These are phyloP conservation scores for Goniozus legneri DNA, from an alignment of 1,140 invertebrate species.

Conservation along the genomic window DNA sequence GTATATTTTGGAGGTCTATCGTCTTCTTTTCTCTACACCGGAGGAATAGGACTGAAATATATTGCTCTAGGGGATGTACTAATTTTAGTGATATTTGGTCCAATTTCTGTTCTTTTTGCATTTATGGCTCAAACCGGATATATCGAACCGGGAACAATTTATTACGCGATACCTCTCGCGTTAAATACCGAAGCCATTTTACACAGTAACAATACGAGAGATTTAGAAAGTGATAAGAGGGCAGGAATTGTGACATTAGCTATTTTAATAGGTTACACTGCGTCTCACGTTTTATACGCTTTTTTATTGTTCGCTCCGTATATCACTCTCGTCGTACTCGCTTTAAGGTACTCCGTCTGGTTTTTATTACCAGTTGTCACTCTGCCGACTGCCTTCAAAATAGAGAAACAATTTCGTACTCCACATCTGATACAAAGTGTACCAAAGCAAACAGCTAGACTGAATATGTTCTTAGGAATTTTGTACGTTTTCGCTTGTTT, in stretches of 20 bases:
- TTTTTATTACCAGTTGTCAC: conserved; percentile 86
- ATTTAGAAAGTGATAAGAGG: conserved; percentile 78
- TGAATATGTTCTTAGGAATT: conserved; percentile 89
- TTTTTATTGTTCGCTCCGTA: conserved; percentile 90
- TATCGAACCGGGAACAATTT: conserved; percentile 80
- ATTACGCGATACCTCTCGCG: conserved; percentile 90
- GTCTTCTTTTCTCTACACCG: conserved; percentile 91
- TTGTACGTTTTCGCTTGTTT: conserved; percentile 78
- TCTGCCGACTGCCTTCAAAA: conserved; percentile 80
- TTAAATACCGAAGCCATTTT: conserved; percentile 93
- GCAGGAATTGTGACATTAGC: conserved; percentile 90
- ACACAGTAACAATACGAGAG: conserved; percentile 91
- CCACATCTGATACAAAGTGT: conserved; percentile 74
- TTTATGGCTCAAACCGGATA: conserved; percentile 88
- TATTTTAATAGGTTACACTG: conserved; percentile 86
- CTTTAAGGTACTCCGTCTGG: conserved; percentile 80
- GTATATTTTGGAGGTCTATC: conserved; percentile 94
- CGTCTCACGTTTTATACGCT: conserved; percentile 87
- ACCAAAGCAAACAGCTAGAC: conserved; percentile 81
- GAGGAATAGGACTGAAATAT: conserved; percentile 91
- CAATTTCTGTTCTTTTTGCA: conserved; percentile 90
- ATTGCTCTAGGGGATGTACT: conserved; percentile 89
- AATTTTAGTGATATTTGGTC: conserved; percentile 90
- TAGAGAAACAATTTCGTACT: conserved; percentile 84
- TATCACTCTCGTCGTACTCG: conserved; percentile 80